Evolutionary conservation across 2,113 vertebrate genomes (phyloP), one percentile per base, ranked within the genome.

Genomic region (Arenaria interpres): DNA sequence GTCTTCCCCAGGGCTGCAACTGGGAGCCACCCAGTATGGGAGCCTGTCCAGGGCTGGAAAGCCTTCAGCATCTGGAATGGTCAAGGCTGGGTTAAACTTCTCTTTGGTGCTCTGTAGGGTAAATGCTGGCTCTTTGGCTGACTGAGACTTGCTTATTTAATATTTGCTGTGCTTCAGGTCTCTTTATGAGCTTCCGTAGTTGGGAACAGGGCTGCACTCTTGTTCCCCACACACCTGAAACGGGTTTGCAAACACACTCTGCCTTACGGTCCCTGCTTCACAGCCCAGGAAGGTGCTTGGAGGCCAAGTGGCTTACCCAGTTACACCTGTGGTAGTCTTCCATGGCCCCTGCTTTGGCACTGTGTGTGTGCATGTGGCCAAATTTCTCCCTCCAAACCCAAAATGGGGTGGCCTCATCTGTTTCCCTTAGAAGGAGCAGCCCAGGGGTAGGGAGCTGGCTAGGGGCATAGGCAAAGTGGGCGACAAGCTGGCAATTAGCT

Each of bases 161-260:
- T 64, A 35, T 69, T 48, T 9, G 14, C 48, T 7, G 1, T 54
- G 37, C 50, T 72, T 80, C n/a, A 15, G 33, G 9, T 84, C 32
- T 56, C 48, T 24, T 8, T 4, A 15, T 35, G 37, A 79, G 48
- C 37, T 62, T 54, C 2, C 0, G 12, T 69, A 32, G 56, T 67
- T 39, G 51, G 19, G 28, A 23, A 9, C 9, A 0, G 9, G 14
- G 30, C 12, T 15, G 17, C 0, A 1, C 12, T 32, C 7, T 53
- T 3, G 7, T 63, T 57, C 50, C 43, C 51, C 46, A 17, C 4
- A 1, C 1, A 1, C 35, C 54, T 82, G 39, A 23, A 4, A 14
- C 27, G 39, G n/a, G 33, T 74, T 93, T 51, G 53, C 25, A 9
- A 27, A 37, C 27, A 12, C 1, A 2, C 19, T 46, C 17, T 39